A percentile compares a stretch with the other conserved stretches of the same genome.
phyloP scores from a whole-genome alignment of 2,797 vertebrate species.

The Lepilemur septentrionalis region DNA sequence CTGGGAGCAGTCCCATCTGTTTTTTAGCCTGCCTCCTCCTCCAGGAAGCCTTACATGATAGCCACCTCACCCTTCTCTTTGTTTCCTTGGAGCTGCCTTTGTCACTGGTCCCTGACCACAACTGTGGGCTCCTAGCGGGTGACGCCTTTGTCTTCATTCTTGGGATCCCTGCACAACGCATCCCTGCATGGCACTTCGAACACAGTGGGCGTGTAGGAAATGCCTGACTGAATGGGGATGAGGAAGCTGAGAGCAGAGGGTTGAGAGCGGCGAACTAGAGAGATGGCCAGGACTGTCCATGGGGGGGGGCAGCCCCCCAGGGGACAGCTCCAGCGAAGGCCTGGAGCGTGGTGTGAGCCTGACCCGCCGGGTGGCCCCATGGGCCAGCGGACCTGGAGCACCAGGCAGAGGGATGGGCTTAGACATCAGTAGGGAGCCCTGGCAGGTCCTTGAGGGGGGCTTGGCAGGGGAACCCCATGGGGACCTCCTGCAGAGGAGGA shows the following conservation, averaged over 20 bases:
- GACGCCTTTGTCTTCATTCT: neutral
- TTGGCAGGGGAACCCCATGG: too few relatives aligned
- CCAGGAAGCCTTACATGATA: neutral
- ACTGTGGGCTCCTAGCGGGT: neutral
- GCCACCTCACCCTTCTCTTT: neutral
- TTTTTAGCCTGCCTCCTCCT: neutral
- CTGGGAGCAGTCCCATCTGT: neutral
- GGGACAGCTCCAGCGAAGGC: neutral
- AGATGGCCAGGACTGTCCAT: fast-evolving
- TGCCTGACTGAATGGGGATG: too few relatives aligned
- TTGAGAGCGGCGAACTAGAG: fast-evolving
- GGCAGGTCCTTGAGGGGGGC: neutral
- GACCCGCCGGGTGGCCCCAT: neutral
- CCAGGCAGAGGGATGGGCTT: neutral
- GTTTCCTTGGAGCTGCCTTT: neutral
- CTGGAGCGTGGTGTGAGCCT: fast-evolving
- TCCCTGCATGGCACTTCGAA: neutral
- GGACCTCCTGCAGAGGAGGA: too few relatives aligned
- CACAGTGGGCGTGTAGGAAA: neutral
- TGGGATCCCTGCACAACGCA: fast-evolving
- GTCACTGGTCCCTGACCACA: neutral
- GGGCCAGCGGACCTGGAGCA: neutral
- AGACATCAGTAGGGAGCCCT: fast-evolving
- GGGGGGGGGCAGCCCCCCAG: fast-evolving
- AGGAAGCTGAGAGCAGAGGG: too few relatives aligned